Percentiles rank a stretch among this genome's conserved stretches.
These are phyloP conservation scores for Azemiops feae DNA, from an alignment of 2,113 vertebrate genomes.

Conservation along the genomic window DNA sequence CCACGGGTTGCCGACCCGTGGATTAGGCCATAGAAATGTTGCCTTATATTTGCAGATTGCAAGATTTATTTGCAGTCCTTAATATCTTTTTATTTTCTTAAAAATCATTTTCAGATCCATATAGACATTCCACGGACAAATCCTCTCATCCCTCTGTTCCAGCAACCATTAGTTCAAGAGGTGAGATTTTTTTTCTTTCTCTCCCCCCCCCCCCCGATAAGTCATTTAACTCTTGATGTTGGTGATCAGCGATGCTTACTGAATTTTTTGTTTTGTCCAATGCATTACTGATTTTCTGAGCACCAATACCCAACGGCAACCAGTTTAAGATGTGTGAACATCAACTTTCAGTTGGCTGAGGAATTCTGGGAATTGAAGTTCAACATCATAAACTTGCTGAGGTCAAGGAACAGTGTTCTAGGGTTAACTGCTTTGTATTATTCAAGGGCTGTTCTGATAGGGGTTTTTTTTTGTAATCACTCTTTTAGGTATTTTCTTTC, in stretches of 20 bases:
- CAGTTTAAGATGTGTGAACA: background rate
- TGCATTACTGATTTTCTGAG: background rate
- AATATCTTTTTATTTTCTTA: background rate
- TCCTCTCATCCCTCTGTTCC: slow-evolving; percentile 96
- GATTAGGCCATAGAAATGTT: background rate
- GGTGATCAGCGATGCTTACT: background rate
- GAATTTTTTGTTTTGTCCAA: background rate
- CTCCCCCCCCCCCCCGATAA: rapidly evolving
- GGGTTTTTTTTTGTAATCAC: background rate
- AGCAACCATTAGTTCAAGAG: slow-evolving; percentile 95
- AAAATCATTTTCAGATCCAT: slow-evolving; percentile 84
- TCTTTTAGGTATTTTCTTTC: background rate
- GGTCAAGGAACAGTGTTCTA: background rate
- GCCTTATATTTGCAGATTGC: background rate
- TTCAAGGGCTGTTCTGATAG: background rate
- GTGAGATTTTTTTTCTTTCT: slow-evolving; percentile 68
- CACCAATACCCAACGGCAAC: background rate
- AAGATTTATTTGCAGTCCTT: background rate
- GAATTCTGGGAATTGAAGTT: background rate
- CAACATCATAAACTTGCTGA: background rate
- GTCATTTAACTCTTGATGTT: background rate
- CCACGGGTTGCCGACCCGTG: too few species aligned
- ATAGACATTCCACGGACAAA: slow-evolving; percentile 99
- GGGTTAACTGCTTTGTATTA: background rate
- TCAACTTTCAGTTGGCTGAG: background rate